Evolutionary conservation across 2,113 vertebrate genomes (phyloP).

Genomic region (Cheilinus undulatus): DNA sequence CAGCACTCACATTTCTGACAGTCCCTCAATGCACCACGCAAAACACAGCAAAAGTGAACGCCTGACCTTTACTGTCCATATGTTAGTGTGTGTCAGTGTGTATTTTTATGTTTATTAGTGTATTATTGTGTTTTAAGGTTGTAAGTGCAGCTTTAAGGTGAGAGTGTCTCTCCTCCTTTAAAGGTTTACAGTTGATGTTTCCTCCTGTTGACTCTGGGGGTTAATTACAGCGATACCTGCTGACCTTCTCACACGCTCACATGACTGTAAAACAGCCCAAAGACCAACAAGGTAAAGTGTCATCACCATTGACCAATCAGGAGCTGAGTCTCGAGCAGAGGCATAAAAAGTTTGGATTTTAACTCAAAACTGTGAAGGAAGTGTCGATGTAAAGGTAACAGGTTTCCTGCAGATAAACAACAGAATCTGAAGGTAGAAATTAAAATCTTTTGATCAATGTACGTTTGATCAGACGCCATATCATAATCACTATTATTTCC

Average conservation of each 20-base stretch:
- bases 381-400: not conserved
- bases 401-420: not conserved
- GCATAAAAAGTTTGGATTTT: not conserved
- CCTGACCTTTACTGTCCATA: slow-evolving; percentile 79
- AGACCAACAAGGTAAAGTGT: not conserved
- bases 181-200: slow-evolving; percentile 45
- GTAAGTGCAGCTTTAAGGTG: slow-evolving; percentile 62
- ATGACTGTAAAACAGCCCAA: slow-evolving; percentile 18
- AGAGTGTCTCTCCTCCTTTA: slow-evolving; percentile 44
- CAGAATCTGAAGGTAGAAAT: no score
- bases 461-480: no score
- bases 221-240: slow-evolving; percentile 72
- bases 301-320: not conserved
- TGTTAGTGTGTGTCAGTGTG: slow-evolving; percentile 5
- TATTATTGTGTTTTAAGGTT: slow-evolving; percentile 39
- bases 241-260: slow-evolving; percentile 70
- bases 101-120: slow-evolving; percentile 32
- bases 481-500: no score
- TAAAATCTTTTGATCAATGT: no score
- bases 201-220: slow-evolving; percentile 57
- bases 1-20: slow-evolving; percentile 75
- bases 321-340: not conserved
- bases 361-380: not conserved
- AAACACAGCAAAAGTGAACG: slow-evolving; percentile 58
- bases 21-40: slow-evolving; percentile 71